Conservation (phyloP, 2,797 vertebrate genomes). For the Chromis chromis region DNA sequence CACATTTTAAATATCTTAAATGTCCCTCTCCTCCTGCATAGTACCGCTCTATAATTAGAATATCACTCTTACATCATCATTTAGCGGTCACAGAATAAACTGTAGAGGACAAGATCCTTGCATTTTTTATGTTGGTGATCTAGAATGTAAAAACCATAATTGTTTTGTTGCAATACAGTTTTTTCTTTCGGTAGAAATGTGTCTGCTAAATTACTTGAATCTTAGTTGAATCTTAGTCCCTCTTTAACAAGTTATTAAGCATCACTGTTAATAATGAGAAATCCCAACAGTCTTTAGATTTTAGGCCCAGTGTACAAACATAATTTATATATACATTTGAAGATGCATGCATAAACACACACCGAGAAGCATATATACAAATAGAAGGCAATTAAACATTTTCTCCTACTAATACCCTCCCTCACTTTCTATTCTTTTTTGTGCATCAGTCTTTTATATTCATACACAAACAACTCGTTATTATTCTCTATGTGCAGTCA, state of each 20-base stretch:
- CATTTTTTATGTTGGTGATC: neutral
- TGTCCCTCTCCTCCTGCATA: neutral
- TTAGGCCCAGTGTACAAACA: neutral
- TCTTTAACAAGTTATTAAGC: constrained; percentile 30
- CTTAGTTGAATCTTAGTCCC: constrained; percentile 1
- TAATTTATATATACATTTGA: neutral
- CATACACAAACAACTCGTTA: constrained; percentile 6
- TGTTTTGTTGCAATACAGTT: neutral
- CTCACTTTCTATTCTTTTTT: neutral
- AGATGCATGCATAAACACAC: neutral
- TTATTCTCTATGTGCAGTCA: constrained; percentile 19
- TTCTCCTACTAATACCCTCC: neutral
- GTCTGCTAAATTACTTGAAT: neutral
- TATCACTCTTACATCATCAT: neutral
- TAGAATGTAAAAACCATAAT: neutral
- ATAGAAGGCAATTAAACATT: constrained; percentile 15
- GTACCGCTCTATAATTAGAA: neutral
- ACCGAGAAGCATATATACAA: neutral
- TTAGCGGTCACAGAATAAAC: neutral
- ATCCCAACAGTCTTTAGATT: neutral
- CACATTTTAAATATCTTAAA: neutral
- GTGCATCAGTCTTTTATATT: neutral
- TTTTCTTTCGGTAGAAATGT: neutral
- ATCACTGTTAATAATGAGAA: constrained; percentile 39
- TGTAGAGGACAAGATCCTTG: neutral